Base-by-base conservation (phyloP, 1,140 invertebrate genomes). In the Drosophila tsacasi region DNA sequence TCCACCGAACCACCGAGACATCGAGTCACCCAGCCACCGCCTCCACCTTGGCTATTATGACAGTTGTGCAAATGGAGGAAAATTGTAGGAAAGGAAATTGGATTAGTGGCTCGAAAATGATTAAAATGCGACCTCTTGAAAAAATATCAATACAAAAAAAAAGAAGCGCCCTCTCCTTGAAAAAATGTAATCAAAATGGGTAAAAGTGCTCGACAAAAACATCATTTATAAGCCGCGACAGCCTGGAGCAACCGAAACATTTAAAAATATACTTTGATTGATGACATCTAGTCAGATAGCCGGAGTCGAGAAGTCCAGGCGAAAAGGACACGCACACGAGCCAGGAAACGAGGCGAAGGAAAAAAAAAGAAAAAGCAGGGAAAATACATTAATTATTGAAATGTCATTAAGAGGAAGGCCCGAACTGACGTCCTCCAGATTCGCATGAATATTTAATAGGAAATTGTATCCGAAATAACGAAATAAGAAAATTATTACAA, bases 321-420 rank as follows among this genome's bases (percentile, higher is more conserved):
- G 35, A 15, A 78, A 80, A 81, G 81, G 81, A 90, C 85, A 90
- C 81, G 84, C 85, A 89, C 84, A 77, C 66, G 54, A 71, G 67
- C 55, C 67, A 62, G 67, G 76, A 79, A 69, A 68, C 63, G 50
- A 59, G 65, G 39, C 73, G 13, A 55, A 30, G 19, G 72, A 54
- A 74, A 77, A 64, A 55, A 77, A 81, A 12, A 71, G 65, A 67
- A 85, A 85, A 63, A 79, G 54, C 58, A 64, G 66, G 57, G 64
- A 83, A 82, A 87, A 73, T 71, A 84, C 85, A 90, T 90, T 90
- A 91, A 90, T 90, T 90, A 90, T 90, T 90, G 85, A 90, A 90
- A 91, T 90, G 82, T 91, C 85, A 90, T 90, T 90, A 90, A 74
- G 81, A 84, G 67, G 74, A 89, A 89, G 61, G 52, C 63, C 80